phyloP scores from a whole-genome alignment of 1,140 invertebrate genomes.

The Akabosia matsudoensis region DNA sequence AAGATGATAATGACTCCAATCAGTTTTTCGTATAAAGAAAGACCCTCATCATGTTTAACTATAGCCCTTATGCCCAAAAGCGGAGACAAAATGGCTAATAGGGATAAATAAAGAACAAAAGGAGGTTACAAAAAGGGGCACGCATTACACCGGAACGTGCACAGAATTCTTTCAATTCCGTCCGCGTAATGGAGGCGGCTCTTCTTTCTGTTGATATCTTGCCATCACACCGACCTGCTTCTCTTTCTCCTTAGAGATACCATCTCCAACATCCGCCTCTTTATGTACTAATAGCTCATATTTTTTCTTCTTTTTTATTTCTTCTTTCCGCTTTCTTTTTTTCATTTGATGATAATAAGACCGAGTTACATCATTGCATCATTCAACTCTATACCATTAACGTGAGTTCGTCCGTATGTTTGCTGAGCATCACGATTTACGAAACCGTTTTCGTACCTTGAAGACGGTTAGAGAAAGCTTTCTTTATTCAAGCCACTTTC shows the following conservation, averaged over 20 bases:
- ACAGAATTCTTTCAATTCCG: not conserved
- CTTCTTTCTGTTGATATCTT: not conserved
- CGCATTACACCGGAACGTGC: not conserved
- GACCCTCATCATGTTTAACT: not conserved
- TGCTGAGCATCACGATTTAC: too few relatives aligned
- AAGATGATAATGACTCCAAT: not conserved
- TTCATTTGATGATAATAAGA: not conserved
- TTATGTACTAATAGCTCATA: not conserved
- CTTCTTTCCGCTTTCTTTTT: not conserved
- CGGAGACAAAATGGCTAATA: not conserved
- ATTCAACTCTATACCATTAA: not conserved
- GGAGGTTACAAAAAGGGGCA: not conserved
- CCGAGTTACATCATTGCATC: not conserved
- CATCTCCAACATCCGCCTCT: not conserved
- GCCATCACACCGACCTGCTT: not conserved
- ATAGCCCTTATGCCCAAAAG: not conserved
- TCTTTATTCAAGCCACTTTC: not conserved
- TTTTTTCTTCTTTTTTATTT: not conserved
- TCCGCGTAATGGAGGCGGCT: too few relatives aligned
- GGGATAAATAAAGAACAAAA: not conserved
- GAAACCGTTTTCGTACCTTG: too few relatives aligned
- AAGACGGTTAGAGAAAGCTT: too few relatives aligned
- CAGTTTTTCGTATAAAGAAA: not conserved
- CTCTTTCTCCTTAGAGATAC: not conserved
- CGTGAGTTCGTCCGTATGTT: too few relatives aligned